phyloP scores from a whole-genome alignment of 2,888 invertebrate genomes.

The Rotaria socialis region DNA sequence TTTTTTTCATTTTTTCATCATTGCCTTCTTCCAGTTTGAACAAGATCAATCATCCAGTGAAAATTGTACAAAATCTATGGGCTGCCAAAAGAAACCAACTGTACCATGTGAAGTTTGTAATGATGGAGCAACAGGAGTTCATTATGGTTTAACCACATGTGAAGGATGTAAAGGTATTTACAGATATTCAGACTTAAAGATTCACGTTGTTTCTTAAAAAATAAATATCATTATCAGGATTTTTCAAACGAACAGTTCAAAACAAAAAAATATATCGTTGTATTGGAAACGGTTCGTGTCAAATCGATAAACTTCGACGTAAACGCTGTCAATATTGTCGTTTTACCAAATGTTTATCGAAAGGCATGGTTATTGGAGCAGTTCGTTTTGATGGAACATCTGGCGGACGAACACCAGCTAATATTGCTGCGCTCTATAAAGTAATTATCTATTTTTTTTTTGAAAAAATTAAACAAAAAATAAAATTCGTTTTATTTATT shows the following conservation, averaged over 20 bases:
- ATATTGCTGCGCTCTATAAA: not conserved
- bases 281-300: not conserved
- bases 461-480: not conserved
- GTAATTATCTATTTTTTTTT: not conserved
- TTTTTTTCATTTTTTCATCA: too few relatives aligned
- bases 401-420: not conserved
- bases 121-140: not conserved
- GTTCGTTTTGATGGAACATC: constrained; percentile 11
- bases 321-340: constrained; percentile 31
- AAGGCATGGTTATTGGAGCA: not conserved
- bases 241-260: constrained; percentile 32
- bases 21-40: not conserved
- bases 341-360: not conserved
- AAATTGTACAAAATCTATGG: not conserved
- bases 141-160: constrained; percentile 19
- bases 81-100: not conserved
- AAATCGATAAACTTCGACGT: not conserved
- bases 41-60: not conserved
- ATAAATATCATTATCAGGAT: not conserved
- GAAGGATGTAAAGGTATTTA: constrained; percentile 17
- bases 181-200: not conserved
- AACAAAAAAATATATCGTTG: constrained; percentile 20
- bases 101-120: not conserved
- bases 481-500: too few relatives aligned
- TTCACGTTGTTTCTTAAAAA: too few relatives aligned